Percentiles rank a stretch among this genome's conserved stretches.
phyloP scores from a whole-genome alignment of 2,797 vertebrate species.

The Epinephelus awoara region DNA sequence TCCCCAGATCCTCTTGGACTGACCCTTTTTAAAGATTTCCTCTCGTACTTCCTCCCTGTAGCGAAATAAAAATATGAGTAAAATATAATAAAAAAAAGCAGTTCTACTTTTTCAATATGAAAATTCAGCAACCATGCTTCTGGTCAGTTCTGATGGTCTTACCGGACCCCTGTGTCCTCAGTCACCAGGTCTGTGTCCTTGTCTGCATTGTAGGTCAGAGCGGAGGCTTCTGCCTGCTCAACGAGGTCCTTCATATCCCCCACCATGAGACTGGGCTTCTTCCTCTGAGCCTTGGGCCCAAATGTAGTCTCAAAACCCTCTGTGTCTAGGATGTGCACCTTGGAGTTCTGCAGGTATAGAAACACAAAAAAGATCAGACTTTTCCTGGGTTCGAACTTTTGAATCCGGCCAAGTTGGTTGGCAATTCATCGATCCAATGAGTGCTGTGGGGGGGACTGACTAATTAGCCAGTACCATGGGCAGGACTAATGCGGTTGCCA shows the following conservation, averaged over 20 bases:
- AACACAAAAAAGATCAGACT: neutral
- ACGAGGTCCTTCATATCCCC: slow-evolving; percentile 91
- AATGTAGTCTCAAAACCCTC: slow-evolving; percentile 97
- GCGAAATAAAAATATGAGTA: neutral
- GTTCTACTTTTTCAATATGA: neutral
- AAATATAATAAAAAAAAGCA: neutral
- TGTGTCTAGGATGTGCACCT: slow-evolving; percentile 97
- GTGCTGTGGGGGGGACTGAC: no score
- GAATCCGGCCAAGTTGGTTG: no score
- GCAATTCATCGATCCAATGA: no score
- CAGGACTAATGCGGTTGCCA: no score
- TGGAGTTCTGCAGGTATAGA: slow-evolving; percentile 88
- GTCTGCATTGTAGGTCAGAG: slow-evolving; percentile 85
- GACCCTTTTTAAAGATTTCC: slow-evolving; percentile 98
- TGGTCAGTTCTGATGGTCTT: slow-evolving; percentile 28
- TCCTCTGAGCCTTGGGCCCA: slow-evolving; percentile 96
- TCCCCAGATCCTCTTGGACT: slow-evolving; percentile 98
- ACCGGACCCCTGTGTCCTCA: slow-evolving; percentile 96
- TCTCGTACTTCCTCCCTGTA: slow-evolving; percentile 92
- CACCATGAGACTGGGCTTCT: slow-evolving; percentile 91
- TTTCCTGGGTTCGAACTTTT: no score
- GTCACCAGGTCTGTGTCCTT: slow-evolving; percentile 93
- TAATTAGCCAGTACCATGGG: no score
- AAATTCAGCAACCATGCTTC: neutral
- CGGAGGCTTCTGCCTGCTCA: slow-evolving; percentile 89